phyloP scores from a whole-genome alignment of 2,797 vertebrate species.

The Hafferia zeledoni region DNA sequence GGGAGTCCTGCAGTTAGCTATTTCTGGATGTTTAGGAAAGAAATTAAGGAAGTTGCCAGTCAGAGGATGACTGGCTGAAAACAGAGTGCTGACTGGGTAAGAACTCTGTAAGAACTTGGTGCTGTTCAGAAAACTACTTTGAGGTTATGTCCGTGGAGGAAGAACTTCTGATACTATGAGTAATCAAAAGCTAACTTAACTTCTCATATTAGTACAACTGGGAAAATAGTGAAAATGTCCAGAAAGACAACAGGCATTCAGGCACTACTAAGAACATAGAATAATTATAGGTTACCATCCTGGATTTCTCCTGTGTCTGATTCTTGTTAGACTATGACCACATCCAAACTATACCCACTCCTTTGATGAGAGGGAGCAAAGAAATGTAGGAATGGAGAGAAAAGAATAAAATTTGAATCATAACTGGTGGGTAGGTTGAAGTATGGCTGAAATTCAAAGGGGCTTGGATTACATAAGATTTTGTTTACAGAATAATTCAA shows the following conservation, averaged over 20 bases:
- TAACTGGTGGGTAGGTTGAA: not conserved
- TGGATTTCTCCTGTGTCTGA: not conserved
- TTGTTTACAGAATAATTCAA: not conserved
- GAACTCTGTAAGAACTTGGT: not conserved
- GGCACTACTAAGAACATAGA: not conserved
- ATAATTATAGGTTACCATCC: not conserved
- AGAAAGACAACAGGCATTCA: not conserved
- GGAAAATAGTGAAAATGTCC: not conserved
- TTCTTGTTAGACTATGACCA: not conserved
- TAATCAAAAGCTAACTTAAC: not conserved
- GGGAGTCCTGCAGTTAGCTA: not conserved
- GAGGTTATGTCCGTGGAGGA: not conserved
- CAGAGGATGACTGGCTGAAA: not conserved
- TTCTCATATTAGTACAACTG: not conserved
- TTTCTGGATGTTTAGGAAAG: not conserved
- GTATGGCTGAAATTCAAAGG: not conserved
- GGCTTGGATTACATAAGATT: rapidly evolving
- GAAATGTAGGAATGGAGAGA: not conserved
- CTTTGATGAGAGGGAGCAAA: not conserved
- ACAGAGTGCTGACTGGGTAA: not conserved
- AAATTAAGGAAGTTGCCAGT: not conserved
- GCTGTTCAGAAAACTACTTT: not conserved
- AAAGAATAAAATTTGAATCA: not conserved
- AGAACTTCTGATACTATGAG: not conserved
- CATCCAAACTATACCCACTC: not conserved